Evolutionary conservation across 2,113 vertebrate species (phyloP), one percentile per base, ranked within the genome.

Genomic region (Pangasianodon gigas): DNA sequence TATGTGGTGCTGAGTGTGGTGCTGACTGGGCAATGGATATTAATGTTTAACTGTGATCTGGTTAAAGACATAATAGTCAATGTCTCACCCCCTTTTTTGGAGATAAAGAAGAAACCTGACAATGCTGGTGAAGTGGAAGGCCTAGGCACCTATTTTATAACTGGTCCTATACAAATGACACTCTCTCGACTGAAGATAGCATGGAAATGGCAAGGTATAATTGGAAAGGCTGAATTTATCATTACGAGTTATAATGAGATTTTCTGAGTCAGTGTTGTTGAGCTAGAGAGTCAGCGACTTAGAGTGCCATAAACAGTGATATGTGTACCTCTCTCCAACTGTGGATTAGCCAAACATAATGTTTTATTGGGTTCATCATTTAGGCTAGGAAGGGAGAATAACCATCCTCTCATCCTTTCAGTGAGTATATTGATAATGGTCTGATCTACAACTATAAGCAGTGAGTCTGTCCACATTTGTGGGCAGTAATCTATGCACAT

Each of bases 201-300:
- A 56, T 19, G 54, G 6, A 6, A 24, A 6, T 24, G 58, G 92
- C 94, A 93, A 93, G 90, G 92, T 94, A 95, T 95, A 95, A 95
- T 95, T 95, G 93, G 93, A 95, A 94, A 93, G 93, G 90, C 91
- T 93, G 93, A 94, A 94, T 95, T 94, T 95, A 94, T 95, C 94
- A 95, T 95, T 94, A 94, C 86, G 87, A 93, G 92, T 95, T 93
- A 94, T 95, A 95, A 95, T 95, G 94, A 95, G 94, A 95, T 95
- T 95, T 94, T 94, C 90, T 86, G 79, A 87, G 91, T 89, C 92
- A 92, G 89, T 90, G 93, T 94, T 94, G 92, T 94, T 92, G 65
- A 93, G 91, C 90, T 92, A 92, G 91, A 94, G 92, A 93, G 91
- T 91, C 79, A 79, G 56, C 60, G 88, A 44, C 56, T 93, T 93